phyloP scores from a whole-genome alignment of 2,113 vertebrate species.

The Guaruba guarouba region DNA sequence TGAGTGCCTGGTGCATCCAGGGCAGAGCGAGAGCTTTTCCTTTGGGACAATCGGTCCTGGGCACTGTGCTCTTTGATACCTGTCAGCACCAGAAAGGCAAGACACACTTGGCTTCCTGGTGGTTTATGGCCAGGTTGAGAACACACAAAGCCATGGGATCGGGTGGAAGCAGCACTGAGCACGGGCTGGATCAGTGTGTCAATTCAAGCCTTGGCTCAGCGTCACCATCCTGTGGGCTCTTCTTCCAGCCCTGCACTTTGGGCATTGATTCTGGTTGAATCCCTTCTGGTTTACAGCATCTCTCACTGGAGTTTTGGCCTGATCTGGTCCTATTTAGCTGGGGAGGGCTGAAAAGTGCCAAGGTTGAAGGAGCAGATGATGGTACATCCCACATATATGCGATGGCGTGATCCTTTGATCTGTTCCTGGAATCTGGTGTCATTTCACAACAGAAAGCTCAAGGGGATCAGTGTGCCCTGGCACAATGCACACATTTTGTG shows the following conservation, averaged over 20 bases:
- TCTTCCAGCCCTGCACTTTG: fast-evolving
- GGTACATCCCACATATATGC: neutral
- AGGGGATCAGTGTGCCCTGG: neutral
- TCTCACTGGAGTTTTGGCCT: neutral
- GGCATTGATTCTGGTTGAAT: neutral
- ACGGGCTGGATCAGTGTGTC: fast-evolving
- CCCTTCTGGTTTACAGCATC: neutral
- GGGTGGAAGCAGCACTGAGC: neutral
- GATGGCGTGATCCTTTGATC: neutral
- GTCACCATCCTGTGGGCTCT: neutral
- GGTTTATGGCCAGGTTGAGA: neutral
- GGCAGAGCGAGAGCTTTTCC: neutral
- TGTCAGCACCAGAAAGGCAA: no score
- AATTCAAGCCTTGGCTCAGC: fast-evolving
- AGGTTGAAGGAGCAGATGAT: neutral
- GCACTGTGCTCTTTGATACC: neutral
- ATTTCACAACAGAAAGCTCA: neutral
- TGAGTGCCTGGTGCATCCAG: fast-evolving
- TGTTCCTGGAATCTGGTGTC: neutral
- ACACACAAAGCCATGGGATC: neutral
- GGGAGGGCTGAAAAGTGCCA: neutral
- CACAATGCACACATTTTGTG: neutral
- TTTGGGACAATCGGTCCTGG: neutral
- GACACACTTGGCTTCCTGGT: fast-evolving
- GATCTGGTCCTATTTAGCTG: neutral